These are phyloP conservation scores for Thunnus albacares DNA, from an alignment of 2,797 vertebrate genomes.

Conservation along the genomic window DNA sequence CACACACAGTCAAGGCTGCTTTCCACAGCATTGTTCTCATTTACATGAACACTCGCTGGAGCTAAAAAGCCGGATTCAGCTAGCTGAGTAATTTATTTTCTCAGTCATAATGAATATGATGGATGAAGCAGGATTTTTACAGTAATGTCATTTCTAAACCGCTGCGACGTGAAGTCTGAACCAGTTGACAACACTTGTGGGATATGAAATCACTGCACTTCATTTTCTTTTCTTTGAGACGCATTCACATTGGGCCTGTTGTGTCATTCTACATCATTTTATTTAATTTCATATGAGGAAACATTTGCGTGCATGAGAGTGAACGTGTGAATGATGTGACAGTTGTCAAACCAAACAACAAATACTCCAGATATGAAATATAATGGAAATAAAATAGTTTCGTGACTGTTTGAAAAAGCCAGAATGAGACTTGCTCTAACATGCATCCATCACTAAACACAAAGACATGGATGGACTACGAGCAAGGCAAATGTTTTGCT, in stretches of 20 bases:
- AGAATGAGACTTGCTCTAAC: background rate
- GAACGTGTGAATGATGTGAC: constrained; percentile 1
- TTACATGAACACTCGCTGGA: constrained; percentile 22
- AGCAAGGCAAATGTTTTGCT: background rate
- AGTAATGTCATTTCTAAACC: constrained; percentile 11
- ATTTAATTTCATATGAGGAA: background rate
- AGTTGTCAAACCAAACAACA: constrained; percentile 4
- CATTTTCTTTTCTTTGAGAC: background rate
- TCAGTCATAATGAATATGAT: constrained; percentile 37
- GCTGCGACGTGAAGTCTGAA: background rate
- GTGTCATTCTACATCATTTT: constrained; percentile 3
- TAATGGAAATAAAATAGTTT: too few relatives aligned
- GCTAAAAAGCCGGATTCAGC: constrained; percentile 22
- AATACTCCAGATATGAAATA: background rate
- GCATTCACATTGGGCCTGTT: constrained; percentile 1
- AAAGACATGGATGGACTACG: background rate
- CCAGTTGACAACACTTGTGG: background rate
- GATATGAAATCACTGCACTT: constrained; percentile 25
- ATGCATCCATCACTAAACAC: background rate
- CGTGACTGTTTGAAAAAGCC: too few relatives aligned
- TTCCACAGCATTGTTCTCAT: constrained; percentile 38
- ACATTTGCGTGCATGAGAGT: background rate
- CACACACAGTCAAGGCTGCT: constrained; percentile 19
- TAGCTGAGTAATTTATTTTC: constrained; percentile 17
- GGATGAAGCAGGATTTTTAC: constrained; percentile 18